phyloP scores from a whole-genome alignment of 2,113 vertebrate genomes.

The Caracal caracal region DNA sequence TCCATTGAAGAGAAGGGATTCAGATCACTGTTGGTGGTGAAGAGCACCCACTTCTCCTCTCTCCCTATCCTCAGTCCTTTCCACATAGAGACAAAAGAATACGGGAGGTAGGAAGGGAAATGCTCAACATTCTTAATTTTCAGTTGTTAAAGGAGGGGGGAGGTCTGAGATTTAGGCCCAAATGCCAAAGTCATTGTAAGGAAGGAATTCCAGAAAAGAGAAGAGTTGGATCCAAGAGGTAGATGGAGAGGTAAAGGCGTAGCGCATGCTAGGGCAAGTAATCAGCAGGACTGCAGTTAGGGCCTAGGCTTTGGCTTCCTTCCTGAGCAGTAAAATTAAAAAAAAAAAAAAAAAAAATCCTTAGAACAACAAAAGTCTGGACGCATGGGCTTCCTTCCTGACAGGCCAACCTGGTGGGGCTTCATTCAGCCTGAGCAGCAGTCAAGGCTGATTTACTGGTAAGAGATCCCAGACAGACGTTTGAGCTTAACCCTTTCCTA shows the following conservation, averaged over 20 bases:
- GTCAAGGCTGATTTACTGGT: slow-evolving; percentile 82
- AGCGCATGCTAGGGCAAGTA: slow-evolving; percentile 85
- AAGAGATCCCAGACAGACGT: slow-evolving; percentile 78
- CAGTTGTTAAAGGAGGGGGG: slow-evolving; percentile 35
- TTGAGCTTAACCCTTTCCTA: slow-evolving; percentile 85
- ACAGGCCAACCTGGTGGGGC: slow-evolving; percentile 86
- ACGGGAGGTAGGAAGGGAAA: background rate
- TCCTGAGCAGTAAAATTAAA: slow-evolving; percentile 90
- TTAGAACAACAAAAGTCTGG: slow-evolving; percentile 91
- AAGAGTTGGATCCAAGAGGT: background rate
- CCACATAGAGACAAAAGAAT: background rate
- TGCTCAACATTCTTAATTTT: background rate
- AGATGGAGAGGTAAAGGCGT: slow-evolving; percentile 82
- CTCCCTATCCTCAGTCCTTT: background rate
- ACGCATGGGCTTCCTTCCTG: slow-evolving; percentile 92
- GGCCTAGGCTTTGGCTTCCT: slow-evolving; percentile 89
- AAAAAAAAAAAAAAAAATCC: slow-evolving; percentile 90
- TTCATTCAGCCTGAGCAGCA: slow-evolving; percentile 85
- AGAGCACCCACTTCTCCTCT: background rate
- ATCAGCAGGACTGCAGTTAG: slow-evolving; percentile 84
- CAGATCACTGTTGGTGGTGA: background rate
- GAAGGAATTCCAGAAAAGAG: slow-evolving; percentile 44
- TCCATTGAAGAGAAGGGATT: background rate
- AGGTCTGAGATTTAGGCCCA: slow-evolving; percentile 7
- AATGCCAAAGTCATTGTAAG: background rate